Conservation (phyloP, 2,113 vertebrate species). For the Halichoerus grypus region DNA sequence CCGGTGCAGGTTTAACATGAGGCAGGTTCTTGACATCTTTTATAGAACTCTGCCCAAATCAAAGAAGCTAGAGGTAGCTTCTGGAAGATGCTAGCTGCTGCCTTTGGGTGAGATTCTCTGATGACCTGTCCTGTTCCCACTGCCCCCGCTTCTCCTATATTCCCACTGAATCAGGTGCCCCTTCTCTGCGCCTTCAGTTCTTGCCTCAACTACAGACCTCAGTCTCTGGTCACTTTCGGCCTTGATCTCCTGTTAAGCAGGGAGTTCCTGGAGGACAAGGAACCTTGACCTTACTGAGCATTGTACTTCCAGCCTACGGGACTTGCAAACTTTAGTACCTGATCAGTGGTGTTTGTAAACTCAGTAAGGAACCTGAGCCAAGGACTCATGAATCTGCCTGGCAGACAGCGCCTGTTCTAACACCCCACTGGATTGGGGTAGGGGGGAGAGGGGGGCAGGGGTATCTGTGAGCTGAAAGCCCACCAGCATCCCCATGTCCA, state of each 20-base stretch:
- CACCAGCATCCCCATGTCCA: background rate
- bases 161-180: background rate
- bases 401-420: background rate
- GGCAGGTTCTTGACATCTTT: background rate
- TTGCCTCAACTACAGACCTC: background rate
- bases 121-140: background rate
- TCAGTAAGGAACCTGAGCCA: background rate
- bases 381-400: background rate
- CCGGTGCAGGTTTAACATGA: background rate
- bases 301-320: background rate
- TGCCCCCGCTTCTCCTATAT: background rate
- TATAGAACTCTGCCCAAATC: background rate
- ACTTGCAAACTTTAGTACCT: background rate
- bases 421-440: background rate
- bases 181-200: background rate
- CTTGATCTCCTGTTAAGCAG: background rate
- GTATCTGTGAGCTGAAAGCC: background rate
- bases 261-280: background rate
- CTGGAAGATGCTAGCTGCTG: background rate
- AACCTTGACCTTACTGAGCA: background rate
- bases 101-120: background rate
- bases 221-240: background rate
- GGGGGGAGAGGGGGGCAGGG: rapidly evolving
- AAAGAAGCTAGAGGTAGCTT: background rate
- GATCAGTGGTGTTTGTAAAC: background rate